Evolutionary conservation across 2,888 invertebrate genomes (phyloP).

Genomic region (Stratiomys singularior): DNA sequence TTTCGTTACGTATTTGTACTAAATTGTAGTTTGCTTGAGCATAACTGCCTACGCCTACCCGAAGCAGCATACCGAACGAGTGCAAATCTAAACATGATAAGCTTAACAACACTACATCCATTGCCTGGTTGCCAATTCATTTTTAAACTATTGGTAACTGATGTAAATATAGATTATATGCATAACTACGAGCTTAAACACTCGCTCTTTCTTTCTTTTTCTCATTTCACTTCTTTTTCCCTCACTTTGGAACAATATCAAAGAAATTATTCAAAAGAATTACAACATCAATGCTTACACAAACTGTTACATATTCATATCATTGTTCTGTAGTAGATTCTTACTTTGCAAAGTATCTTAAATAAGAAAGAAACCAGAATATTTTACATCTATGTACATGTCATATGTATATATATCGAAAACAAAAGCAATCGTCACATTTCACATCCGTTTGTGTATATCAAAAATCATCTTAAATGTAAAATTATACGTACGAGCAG

Average conservation of each 20-base stretch:
- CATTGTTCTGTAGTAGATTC: not conserved
- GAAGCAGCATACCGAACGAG: not conserved
- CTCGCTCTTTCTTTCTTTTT: not conserved
- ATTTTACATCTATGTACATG: slow-evolving; percentile 30
- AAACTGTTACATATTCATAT: not conserved
- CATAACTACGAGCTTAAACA: not conserved
- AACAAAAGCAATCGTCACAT: not conserved
- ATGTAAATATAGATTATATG: slow-evolving; percentile 5
- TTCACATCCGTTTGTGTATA: not conserved
- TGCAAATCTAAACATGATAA: not conserved
- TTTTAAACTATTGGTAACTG: slow-evolving; percentile 38
- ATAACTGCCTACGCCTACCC: not conserved
- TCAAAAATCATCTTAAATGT: not conserved
- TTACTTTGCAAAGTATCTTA: not conserved
- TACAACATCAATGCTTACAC: not conserved
- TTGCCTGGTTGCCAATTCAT: not conserved
- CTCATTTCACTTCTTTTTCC: not conserved
- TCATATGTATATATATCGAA: not conserved
- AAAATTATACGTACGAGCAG: slow-evolving; percentile 8
- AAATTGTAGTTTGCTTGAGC: not conserved
- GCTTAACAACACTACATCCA: not conserved
- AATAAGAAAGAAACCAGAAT: not conserved
- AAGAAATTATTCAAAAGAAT: not conserved
- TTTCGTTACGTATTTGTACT: slow-evolving; percentile 21
- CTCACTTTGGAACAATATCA: not conserved